Percentiles rank a stretch among this genome's conserved stretches.
phyloP scores from a whole-genome alignment of 1,140 invertebrate genomes.

The Dolichoris vasculosae region DNA sequence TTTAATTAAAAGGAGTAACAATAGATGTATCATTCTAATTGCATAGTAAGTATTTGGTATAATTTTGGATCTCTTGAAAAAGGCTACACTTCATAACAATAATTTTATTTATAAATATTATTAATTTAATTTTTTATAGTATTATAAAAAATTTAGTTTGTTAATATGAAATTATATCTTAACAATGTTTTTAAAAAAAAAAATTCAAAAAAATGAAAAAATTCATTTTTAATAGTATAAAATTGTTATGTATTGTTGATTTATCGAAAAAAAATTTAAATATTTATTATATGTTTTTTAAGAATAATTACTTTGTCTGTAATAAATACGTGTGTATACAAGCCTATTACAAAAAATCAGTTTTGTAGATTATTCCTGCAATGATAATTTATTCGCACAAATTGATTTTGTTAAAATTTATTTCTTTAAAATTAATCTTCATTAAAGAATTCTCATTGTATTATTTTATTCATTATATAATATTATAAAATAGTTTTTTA shows the following conservation, averaged over 20 bases:
- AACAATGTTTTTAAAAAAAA: neutral
- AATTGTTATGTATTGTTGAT: neutral
- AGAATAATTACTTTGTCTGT: neutral
- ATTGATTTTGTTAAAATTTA: neutral
- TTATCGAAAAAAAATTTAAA: neutral
- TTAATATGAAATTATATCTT: neutral
- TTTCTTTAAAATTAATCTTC: neutral
- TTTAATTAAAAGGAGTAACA: too few species aligned
- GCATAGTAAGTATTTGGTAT: too few species aligned
- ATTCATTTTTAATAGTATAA: neutral
- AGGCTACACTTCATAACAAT: too few species aligned
- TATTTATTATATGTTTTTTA: neutral
- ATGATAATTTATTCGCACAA: constrained; percentile 8
- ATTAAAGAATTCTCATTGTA: neutral
- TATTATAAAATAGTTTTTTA: neutral
- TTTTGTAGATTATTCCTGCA: neutral
- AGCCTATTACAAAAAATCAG: neutral
- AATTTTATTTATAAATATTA: too few species aligned
- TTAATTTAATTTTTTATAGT: too few species aligned
- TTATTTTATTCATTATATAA: neutral
- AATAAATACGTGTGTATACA: neutral
- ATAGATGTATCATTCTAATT: too few species aligned
- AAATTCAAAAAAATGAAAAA: neutral
- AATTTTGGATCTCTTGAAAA: too few species aligned
- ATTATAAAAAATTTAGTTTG: too few species aligned